A percentile compares a stretch with the other conserved stretches of the same genome.
Conservation (phyloP, 1,140 invertebrate species). For the Drosophila pruinosa region DNA sequence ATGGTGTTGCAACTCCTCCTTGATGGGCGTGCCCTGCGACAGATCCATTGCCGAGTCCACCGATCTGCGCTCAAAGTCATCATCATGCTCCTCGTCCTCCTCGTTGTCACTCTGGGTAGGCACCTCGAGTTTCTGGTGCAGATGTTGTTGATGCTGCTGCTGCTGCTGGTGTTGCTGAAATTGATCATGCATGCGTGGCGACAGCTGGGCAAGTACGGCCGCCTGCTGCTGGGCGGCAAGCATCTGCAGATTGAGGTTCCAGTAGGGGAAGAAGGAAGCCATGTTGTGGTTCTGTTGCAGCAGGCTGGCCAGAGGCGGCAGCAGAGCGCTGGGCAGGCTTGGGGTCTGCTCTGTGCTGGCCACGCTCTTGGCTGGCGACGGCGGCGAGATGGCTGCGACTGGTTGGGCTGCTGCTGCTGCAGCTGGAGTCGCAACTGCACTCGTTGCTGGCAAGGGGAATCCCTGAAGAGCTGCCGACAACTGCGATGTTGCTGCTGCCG, state of each 20-base stretch:
- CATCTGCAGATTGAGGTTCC: conserved; percentile 82
- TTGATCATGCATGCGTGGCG: conserved; percentile 69
- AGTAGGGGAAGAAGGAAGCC: conserved; percentile 82
- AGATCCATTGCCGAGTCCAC: conserved; percentile 78
- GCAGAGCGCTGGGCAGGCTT: conserved; percentile 43
- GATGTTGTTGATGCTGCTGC: conserved; percentile 39
- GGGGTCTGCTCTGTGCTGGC: conserved; percentile 46
- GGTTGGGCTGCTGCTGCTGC: conserved; percentile 28
- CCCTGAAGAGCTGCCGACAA: conserved; percentile 55
- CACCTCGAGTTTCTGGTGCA: conserved; percentile 27
- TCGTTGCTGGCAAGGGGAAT: conserved; percentile 32
- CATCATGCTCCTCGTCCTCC: conserved; percentile 69
- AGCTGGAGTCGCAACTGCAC: conserved; percentile 33
- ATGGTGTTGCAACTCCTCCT: conserved; percentile 52
- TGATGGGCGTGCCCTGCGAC: conserved; percentile 71
- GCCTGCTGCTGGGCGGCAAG: conserved; percentile 82
- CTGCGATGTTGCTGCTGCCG: conserved; percentile 2
- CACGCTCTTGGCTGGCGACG: conserved; percentile 65
- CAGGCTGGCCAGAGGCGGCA: conserved; percentile 73
- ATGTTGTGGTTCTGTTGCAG: conserved; percentile 79
- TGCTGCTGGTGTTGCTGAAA: conserved; percentile 66
- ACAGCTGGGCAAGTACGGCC: conserved; percentile 71
- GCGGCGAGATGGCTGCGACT: conserved; percentile 32
- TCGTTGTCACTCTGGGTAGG: conserved; percentile 38
- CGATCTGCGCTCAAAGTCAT: conserved; percentile 77